These are phyloP conservation scores for Lasioglossum morio DNA, from an alignment of 2,888 invertebrate genomes.

Conservation along the genomic window DNA sequence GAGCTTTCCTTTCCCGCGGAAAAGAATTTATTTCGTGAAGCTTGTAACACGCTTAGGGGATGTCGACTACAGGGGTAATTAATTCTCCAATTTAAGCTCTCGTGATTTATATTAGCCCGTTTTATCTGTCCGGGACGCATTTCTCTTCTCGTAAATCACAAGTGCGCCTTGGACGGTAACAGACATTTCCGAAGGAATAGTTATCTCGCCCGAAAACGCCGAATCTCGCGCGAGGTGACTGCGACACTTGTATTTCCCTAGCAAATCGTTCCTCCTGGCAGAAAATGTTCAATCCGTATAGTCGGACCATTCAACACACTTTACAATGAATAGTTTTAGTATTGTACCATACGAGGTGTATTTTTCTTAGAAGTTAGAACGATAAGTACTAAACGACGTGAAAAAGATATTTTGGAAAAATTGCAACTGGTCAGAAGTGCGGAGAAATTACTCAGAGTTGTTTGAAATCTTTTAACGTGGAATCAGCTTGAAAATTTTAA, in stretches of 20 bases:
- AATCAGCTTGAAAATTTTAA: no score
- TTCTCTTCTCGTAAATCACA: conserved; percentile 59
- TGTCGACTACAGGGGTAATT: conserved; percentile 54
- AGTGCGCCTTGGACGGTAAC: conserved; percentile 36
- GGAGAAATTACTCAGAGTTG: no score
- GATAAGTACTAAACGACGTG: no score
- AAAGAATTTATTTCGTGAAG: conserved; percentile 44
- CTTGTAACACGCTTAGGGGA: conserved; percentile 56
- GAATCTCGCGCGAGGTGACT: conserved; percentile 12
- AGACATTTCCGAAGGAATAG: conserved; percentile 39
- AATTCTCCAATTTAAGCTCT: conserved; percentile 66
- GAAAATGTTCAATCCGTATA: background rate
- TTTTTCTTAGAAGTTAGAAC: no score
- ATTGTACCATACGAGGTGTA: no score
- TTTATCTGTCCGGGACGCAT: conserved; percentile 55
- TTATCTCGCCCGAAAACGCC: conserved; percentile 12
- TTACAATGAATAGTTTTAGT: background rate
- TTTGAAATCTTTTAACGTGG: no score
- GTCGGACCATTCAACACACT: background rate
- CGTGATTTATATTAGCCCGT: conserved; percentile 62
- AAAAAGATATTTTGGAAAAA: no score
- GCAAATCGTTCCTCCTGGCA: background rate
- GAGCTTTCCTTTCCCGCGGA: background rate
- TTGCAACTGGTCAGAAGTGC: no score
- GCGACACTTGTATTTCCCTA: background rate